phyloP scores from a whole-genome alignment of 2,888 invertebrate species.

The Ichneumon xanthorius region DNA sequence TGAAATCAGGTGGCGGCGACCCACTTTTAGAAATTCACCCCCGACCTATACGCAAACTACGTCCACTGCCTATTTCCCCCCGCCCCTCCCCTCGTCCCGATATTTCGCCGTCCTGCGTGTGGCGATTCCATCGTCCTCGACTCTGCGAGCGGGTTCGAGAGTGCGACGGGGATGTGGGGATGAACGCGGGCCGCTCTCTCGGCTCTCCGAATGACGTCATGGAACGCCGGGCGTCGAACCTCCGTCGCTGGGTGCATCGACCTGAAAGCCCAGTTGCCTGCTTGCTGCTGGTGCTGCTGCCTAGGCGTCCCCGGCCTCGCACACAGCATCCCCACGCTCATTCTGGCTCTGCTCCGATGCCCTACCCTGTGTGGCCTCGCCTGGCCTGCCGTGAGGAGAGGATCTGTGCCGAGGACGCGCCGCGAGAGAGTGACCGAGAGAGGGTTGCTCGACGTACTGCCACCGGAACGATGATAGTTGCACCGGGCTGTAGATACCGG shows the following conservation, averaged over 20 bases:
- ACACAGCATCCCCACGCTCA: conserved; percentile 61
- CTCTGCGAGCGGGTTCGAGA: not conserved
- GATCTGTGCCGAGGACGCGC: conserved; percentile 77
- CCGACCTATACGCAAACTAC: conserved; percentile 70
- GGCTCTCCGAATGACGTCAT: conserved; percentile 81
- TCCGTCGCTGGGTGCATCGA: conserved; percentile 79
- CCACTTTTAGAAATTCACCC: conserved; percentile 75
- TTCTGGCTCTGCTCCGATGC: conserved; percentile 40
- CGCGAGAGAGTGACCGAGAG: conserved; percentile 58
- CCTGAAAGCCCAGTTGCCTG: conserved; percentile 80
- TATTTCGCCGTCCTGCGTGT: conserved; percentile 58
- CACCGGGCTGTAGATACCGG: conserved; percentile 11
- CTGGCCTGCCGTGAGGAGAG: conserved; percentile 63
- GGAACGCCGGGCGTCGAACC: conserved; percentile 81
- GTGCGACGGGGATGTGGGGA: conserved; percentile 15
- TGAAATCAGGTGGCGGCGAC: conserved; percentile 69
- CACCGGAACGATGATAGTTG: conserved; percentile 28
- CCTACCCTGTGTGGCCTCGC: conserved; percentile 46
- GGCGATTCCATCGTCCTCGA: conserved; percentile 63
- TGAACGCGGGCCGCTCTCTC: conserved; percentile 40
- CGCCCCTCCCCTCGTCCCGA: conserved; percentile 42
- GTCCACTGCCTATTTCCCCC: conserved; percentile 59
- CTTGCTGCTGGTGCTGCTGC: conserved; percentile 67
- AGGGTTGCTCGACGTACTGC: conserved; percentile 47
- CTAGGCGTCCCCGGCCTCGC: conserved; percentile 74